A percentile compares a stretch with the other conserved stretches of the same genome.
Evolutionary conservation across 1,140 invertebrate species (phyloP).

Genomic region (Brachionus paranguensis): DNA sequence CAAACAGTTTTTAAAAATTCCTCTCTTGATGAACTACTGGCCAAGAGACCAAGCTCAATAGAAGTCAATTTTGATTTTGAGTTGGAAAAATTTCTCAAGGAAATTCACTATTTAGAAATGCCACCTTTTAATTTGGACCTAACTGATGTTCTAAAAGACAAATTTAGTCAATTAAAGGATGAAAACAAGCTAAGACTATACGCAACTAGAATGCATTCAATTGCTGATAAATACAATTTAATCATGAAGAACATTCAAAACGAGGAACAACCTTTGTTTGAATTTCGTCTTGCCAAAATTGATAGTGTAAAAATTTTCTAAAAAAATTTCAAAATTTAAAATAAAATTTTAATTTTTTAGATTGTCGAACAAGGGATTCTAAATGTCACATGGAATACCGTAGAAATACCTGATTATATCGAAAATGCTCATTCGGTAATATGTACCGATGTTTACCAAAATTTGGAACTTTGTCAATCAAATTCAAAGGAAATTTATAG

Average conservation of each 20-base stretch:
- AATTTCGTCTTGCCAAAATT: conserved; percentile 51
- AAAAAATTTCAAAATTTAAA: not conserved
- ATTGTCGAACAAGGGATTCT: conserved; percentile 48
- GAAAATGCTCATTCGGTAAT: conserved; percentile 52
- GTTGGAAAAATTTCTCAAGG: conserved; percentile 49
- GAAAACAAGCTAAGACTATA: conserved; percentile 18
- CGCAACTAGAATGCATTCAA: conserved; percentile 50
- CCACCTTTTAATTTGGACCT: conserved; percentile 48
- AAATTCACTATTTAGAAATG: conserved; percentile 50
- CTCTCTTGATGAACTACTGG: conserved; percentile 46
- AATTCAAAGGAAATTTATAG: conserved; percentile 36
- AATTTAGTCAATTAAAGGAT: conserved; percentile 24
- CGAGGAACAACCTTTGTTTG: conserved; percentile 53
- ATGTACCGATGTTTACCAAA: conserved; percentile 51
- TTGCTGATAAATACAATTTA: conserved; percentile 54
- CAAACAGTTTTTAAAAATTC: conserved; percentile 50
- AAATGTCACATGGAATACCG: conserved; percentile 53
- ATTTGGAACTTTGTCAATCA: conserved; percentile 51
- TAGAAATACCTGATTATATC: conserved; percentile 53
- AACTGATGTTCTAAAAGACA: conserved; percentile 18
- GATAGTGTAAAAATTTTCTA: conserved; percentile 45
- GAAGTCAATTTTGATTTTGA: conserved; percentile 53
- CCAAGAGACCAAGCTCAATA: conserved; percentile 47
- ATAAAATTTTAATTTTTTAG: conserved; percentile 37
- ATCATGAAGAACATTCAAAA: conserved; percentile 52